Conservation (phyloP, 2,113 vertebrate species). For the Tylochromis polylepis region DNA sequence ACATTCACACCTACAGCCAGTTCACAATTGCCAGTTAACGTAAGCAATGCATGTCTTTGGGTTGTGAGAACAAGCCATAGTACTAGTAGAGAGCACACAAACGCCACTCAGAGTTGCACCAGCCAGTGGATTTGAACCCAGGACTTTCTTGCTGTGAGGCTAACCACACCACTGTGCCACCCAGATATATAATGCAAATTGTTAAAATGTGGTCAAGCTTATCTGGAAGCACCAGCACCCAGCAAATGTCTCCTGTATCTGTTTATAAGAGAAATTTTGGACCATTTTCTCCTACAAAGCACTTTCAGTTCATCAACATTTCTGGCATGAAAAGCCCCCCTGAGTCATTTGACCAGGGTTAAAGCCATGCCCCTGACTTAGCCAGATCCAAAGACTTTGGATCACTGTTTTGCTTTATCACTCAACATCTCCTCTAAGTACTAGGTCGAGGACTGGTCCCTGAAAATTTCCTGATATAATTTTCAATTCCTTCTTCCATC, state of each 20-base stretch:
- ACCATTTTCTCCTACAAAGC: neutral
- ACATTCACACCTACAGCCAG: accelerated
- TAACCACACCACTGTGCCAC: neutral
- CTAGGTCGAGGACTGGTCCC: neutral
- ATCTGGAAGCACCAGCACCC: neutral
- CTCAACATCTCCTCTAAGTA: accelerated
- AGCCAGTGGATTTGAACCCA: neutral
- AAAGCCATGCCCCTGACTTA: neutral
- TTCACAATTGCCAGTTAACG: neutral
- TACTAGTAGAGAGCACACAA: no score
- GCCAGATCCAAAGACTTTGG: neutral
- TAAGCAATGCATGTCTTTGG: neutral
- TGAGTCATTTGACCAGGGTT: neutral
- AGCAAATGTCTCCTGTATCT: neutral
- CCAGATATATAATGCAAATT: neutral
- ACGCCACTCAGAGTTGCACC: neutral
- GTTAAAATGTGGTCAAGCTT: neutral
- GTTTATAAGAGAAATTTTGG: neutral
- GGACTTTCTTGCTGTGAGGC: neutral
- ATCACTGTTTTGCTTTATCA: neutral
- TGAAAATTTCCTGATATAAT: neutral
- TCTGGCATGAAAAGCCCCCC: neutral
- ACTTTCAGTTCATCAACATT: neutral
- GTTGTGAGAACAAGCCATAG: neutral
- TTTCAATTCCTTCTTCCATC: neutral